Base-by-base conservation (phyloP, 2,113 vertebrate species). In the Crotalus horridus region DNA sequence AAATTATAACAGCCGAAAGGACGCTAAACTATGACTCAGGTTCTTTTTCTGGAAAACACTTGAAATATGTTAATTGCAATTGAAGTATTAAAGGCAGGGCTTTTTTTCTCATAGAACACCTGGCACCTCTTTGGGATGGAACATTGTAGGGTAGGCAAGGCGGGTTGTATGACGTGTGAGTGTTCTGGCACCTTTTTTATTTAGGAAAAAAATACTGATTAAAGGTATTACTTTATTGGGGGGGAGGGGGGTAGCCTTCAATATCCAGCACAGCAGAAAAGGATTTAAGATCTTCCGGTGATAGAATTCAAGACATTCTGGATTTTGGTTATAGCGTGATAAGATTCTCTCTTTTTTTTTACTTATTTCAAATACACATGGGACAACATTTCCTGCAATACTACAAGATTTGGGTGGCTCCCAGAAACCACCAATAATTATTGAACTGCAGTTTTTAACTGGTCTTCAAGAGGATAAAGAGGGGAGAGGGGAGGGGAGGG, bases 1-100 rank as follows among this genome's bases (percentile, higher is more conserved):
- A 93, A 95, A 93, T 90, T 92, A 8, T 92, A 91, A 95, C 7
- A 90, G 46, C 91, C 94, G 89, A 93, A 92, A 95, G 95, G 26
- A 96, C 96, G 95, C 92, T 94, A 21, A 95, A 17, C 53, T 7
- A 56, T 61, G 85, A 89, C 85, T 1, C 88, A 43, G 4, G 85
- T 89, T 88, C 29, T 58, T 96, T 91, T 93, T 81, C 69, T 86
- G 93, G 61, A 87, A 85, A 90, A 46, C 96, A 64, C 85, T 46
- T 12, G 93, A 89, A 88, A 96, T 95, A 92, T 95, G 94, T 94
- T 93, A 85, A 1, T 91, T 81, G 89, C 91, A 59, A 59, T 0
- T 0, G 10, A 2, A 69, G 87, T 59, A 21, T 20, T 15, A 74
- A 91, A 46, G 88, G 43, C 43, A 2, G 43, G 43, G 43, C 43